Evolutionary conservation across 2,113 vertebrate genomes (phyloP), one percentile per base, ranked within the genome.

Genomic region (Circaetus cinerascens): DNA sequence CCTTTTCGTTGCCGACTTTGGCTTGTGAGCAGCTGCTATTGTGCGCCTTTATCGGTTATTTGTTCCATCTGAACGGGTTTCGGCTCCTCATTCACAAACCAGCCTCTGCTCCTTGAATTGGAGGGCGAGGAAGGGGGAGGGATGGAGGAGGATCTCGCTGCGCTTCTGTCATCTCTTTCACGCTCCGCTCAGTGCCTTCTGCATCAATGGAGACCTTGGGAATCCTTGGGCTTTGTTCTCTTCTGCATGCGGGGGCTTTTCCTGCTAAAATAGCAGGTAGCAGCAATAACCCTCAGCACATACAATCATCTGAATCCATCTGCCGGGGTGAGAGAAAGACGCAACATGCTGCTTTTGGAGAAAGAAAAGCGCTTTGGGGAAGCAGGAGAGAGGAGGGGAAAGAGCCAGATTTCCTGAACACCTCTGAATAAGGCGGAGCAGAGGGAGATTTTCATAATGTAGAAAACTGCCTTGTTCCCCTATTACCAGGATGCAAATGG

Each of bases 71-170:
- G 95, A 97, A 88, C 51, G 78, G 16, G 81, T 60, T 72, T 45
- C 41, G 3, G 89, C 95, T 86, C 84, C 86, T 90, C 97, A 97
- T 98, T 98, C 97, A 98, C 92, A 96, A 97, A 92, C 50, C 93
- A 94, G 86, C 40, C 77, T 38, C 56, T 57, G 66, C 91, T 92
- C 76, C 91, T 74, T 96, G 83, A 97, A 98, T 97, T n/a, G 5
- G 64, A 97, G 88, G 82, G 85, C 1, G 19, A 53, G 79, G 78
- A 75, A 78, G 64, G 89, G 82, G 94, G 81, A 86, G 93, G 87
- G 81, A 74, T 25, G 87, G 83, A 94, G 84, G 92, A 92, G 94
- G 81, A 93, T 93, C 94, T 72, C 15, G 51, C 92, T 53, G 75
- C 0, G n/a, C 56, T 91, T 89, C 91, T 73, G 53, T 95, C 90